Conservation (phyloP, 2,113 vertebrate genomes). For the Ranitomeya imitator region DNA sequence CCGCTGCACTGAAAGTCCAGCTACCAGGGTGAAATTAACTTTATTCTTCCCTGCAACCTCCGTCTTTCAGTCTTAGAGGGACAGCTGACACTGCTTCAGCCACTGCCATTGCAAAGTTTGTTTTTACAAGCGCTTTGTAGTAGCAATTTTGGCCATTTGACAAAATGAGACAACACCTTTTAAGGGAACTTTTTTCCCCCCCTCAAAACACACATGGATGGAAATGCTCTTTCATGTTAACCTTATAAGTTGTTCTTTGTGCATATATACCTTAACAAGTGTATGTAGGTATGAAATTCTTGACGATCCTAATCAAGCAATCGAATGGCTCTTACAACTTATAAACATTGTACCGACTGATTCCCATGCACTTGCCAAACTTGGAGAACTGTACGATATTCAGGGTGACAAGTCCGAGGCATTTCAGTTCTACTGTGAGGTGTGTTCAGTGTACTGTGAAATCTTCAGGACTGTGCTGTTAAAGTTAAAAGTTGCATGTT, state of each 20-base stretch:
- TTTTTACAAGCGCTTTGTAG: too few species aligned
- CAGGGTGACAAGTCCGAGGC: conserved; percentile 96
- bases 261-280: conserved; percentile 71
- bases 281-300: conserved; percentile 83
- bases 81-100: too few species aligned
- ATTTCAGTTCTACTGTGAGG: conserved; percentile 94
- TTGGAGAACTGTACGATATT: conserved; percentile 85
- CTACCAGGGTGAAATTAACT: too few species aligned
- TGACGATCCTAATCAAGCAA: conserved; percentile 87
- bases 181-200: too few species aligned
- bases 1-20: too few species aligned
- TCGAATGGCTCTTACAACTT: conserved; percentile 92
- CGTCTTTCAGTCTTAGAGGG: too few species aligned
- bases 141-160: too few species aligned
- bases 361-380: conserved; percentile 82
- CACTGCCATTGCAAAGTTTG: too few species aligned
- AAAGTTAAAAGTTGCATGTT: too few species aligned
- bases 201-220: too few species aligned
- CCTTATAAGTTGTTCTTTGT: not conserved
- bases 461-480: not conserved
- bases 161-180: too few species aligned
- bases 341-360: conserved; percentile 90
- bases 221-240: not conserved
- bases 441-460: conserved; percentile 58
- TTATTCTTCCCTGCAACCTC: too few species aligned